These are phyloP conservation scores for Camponotus floridanus DNA, from an alignment of 1,140 invertebrate genomes.

Conservation along the genomic window DNA sequence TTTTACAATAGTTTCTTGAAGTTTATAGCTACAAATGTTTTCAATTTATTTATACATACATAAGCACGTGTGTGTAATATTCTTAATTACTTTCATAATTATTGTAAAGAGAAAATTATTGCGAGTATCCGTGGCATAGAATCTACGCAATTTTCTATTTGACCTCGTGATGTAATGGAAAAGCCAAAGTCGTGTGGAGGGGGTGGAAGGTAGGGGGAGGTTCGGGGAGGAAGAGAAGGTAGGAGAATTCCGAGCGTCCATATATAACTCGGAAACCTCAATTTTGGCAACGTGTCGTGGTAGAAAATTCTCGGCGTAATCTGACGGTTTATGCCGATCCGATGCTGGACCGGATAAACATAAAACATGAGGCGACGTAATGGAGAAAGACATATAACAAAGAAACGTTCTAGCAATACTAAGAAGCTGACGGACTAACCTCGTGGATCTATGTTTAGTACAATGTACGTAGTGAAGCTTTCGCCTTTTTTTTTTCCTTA, in stretches of 20 bases:
- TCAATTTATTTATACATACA: not conserved
- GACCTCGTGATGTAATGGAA: not conserved
- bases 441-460: constrained; percentile 43
- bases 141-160: constrained; percentile 9
- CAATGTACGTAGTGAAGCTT: constrained; percentile 42
- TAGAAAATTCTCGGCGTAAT: constrained; percentile 69
- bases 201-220: too few relatives aligned
- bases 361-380: constrained; percentile 71
- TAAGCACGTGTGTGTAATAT: not conserved
- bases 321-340: constrained; percentile 72
- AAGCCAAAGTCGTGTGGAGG: not conserved
- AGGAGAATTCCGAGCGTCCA: constrained; percentile 8
- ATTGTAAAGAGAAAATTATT: not conserved
- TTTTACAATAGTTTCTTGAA: not conserved
- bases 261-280: constrained; percentile 33
- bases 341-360: constrained; percentile 74
- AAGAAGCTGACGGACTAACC: constrained; percentile 43
- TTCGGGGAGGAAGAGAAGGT: too few relatives aligned
- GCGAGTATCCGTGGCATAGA: not conserved
- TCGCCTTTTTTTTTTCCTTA: constrained; percentile 30
- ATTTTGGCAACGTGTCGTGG: constrained; percentile 30
- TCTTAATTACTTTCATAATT: not conserved
- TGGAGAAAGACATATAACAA: constrained; percentile 50
- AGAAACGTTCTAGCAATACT: constrained; percentile 66
- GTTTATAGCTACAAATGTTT: not conserved